Evolutionary conservation across 2,797 vertebrate genomes (phyloP).

Genomic region (Gymnodraco acuticeps): DNA sequence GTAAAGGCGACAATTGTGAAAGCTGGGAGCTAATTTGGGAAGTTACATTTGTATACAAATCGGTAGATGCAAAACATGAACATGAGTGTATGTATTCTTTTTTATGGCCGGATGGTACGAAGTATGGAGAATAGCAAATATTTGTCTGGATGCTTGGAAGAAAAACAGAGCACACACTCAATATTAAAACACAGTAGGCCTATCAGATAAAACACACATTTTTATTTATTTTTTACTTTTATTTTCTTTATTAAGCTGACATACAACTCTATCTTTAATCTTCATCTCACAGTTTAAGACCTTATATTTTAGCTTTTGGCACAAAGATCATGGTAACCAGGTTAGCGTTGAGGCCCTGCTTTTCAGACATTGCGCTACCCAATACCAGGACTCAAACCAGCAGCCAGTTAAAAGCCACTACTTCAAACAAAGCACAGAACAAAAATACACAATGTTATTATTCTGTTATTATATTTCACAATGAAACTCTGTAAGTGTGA

Average conservation of each 20-base stretch:
- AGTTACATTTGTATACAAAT: no score
- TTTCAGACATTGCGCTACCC: background rate
- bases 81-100: constrained; percentile 13
- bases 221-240: no score
- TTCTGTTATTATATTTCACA: constrained; percentile 21
- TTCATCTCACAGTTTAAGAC: no score
- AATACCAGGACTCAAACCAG: background rate
- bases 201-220: no score
- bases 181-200: no score
- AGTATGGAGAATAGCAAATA: constrained; percentile 8
- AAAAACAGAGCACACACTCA: background rate
- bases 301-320: no score
- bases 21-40: background rate
- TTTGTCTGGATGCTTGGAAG: background rate
- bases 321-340: no score
- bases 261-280: no score
- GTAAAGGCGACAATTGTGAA: constrained; percentile 18
- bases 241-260: no score
- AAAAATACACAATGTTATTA: background rate
- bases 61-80: background rate
- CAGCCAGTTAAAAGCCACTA: background rate
- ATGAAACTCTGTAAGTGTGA: constrained; percentile 13
- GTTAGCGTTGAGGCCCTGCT: no score
- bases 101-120: background rate
- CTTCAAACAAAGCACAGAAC: constrained; percentile 20